phyloP scores from a whole-genome alignment of 2,888 invertebrate species.

The Onthophagus sagittarius region DNA sequence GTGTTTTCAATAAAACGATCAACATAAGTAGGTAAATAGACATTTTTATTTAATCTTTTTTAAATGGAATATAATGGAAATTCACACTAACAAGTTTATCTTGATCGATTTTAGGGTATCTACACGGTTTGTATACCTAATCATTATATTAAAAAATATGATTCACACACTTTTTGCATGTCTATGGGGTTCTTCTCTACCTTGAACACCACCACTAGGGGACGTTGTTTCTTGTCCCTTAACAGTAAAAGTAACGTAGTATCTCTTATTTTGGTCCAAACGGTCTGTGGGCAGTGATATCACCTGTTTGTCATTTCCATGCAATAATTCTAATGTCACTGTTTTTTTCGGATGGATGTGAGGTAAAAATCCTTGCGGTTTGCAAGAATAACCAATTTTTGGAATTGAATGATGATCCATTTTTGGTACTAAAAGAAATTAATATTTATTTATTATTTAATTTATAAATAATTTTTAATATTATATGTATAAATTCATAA shows the following conservation, averaged over 20 bases:
- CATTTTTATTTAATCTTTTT: background rate
- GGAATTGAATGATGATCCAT: conserved; percentile 79
- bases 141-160: background rate
- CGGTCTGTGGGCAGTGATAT: conserved; percentile 84
- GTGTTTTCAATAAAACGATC: background rate
- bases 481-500: no score
- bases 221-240: conserved; percentile 62
- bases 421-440: conserved; percentile 64
- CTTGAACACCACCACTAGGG: conserved; percentile 18
- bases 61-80: background rate
- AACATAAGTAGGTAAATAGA: background rate
- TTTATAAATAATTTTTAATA: no score
- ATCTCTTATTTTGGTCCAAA: conserved; percentile 83
- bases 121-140: background rate
- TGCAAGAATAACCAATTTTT: conserved; percentile 58
- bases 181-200: conserved; percentile 39
- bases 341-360: conserved; percentile 57
- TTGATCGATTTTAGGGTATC: no score
- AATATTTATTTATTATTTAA: background rate
- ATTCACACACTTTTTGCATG: conserved; percentile 47
- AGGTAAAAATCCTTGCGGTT: conserved; percentile 58
- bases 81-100: no score
- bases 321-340: conserved; percentile 76
- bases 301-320: conserved; percentile 79
- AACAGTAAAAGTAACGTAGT: conserved; percentile 90